Base-by-base conservation (phyloP, 2,888 invertebrate genomes). In the Phorcus lineatus region DNA sequence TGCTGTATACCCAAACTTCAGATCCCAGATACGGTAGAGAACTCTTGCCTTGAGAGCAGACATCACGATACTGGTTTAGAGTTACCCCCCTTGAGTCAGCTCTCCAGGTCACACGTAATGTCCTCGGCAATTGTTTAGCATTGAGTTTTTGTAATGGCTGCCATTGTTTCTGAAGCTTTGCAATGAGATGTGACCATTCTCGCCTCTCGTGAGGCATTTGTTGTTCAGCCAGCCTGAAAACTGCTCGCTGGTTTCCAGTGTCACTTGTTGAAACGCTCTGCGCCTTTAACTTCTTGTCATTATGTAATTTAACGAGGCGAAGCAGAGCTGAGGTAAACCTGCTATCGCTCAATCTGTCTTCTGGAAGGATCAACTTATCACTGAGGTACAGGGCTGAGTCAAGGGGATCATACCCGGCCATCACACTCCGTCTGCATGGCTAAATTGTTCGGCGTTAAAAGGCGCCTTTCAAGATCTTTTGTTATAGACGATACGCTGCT, bases 391-490 rank as follows among this genome's bases (percentile, higher is more conserved):
- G 70, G 36, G 11, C 31, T n/a, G 70, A 40, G 70, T 31, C 19
- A n/a, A 31, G 17, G 31, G 6, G 40, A n/a, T 31, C 70, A 70
- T 31, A 70, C 70, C 19, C 17, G 31, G 31, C 70, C 40, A 70
- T 28, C 70, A 36, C 70, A 2, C 11, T 31, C 17, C 70, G 40
- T 70, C 40, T 40, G 19, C 28, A 17, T 6, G 31, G 36, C 19
- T 70, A 36, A 70, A 31, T 70, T 70, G 31, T 70, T 70, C 28
- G 36, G 70, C 70, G 70, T 70, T 70, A 70, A 70, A 70, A 70
- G 40, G 70, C 70, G 36, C 19, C 36, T 70, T 70, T 70, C 70
- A 70, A 19, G 31, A 31, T 70, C 70, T 36, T 70, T 70, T 70
- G 70, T 70, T 31, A 6, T 11, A 28, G 36, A 70, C 70, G 40